phyloP scores from a whole-genome alignment of 2,888 invertebrate species.

The Noctua pronuba region DNA sequence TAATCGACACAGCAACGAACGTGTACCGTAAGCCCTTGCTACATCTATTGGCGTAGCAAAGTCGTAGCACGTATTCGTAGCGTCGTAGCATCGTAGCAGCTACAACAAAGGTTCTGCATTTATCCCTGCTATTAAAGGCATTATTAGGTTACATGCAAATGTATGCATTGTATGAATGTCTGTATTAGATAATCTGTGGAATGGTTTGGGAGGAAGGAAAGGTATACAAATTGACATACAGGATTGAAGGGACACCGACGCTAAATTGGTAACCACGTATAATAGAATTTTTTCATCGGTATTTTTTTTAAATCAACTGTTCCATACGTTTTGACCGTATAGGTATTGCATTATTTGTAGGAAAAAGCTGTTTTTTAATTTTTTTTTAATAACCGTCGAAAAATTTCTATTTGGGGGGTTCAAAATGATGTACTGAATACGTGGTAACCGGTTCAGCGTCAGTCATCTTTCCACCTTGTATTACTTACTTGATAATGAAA shows the following conservation, averaged over 20 bases:
- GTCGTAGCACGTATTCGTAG: slow-evolving; percentile 36
- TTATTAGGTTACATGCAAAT: slow-evolving; percentile 26
- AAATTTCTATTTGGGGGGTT: no score
- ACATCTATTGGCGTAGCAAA: slow-evolving; percentile 22
- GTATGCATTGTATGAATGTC: neutral
- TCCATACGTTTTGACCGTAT: no score
- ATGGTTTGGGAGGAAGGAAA: neutral
- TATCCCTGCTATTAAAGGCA: neutral
- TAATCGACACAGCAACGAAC: slow-evolving; percentile 4
- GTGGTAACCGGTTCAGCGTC: no score
- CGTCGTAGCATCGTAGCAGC: slow-evolving; percentile 42
- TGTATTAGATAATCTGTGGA: neutral
- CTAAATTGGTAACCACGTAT: no score
- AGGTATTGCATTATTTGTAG: no score
- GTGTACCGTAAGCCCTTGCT: slow-evolving; percentile 9
- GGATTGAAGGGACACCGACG: no score
- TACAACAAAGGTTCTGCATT: slow-evolving; percentile 15
- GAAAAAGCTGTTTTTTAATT: no score
- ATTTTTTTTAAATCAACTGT: no score
- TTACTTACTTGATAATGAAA: neutral
- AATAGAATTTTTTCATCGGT: no score
- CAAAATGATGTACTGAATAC: no score
- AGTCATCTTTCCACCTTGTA: no score
- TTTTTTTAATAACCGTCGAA: no score
- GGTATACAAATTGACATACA: neutral